Evolutionary conservation across 2,797 vertebrate genomes (phyloP).

Genomic region (Smutsia temminckii): DNA sequence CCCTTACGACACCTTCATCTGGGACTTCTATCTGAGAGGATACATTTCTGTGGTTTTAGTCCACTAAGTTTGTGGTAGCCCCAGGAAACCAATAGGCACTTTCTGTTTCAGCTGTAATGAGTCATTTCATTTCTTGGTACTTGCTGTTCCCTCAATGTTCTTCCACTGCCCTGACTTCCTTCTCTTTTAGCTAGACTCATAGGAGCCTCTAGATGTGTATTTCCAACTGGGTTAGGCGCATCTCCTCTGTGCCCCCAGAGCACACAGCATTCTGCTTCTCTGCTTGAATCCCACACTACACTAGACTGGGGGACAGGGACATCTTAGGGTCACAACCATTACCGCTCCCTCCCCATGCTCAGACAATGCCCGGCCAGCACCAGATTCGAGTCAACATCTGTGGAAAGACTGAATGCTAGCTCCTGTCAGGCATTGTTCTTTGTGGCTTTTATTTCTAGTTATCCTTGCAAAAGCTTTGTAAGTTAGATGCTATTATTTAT

Average conservation of each 20-base stretch:
- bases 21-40: not conserved
- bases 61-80: not conserved
- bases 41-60: not conserved
- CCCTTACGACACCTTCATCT: not conserved
- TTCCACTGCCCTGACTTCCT: not conserved
- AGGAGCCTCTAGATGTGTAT: not conserved
- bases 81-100: not conserved
- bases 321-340: too few species aligned
- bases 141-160: not conserved
- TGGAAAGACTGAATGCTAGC: accelerated
- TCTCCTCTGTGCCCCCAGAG: not conserved
- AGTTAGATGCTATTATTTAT: not conserved
- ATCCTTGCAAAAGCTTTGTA: not conserved
- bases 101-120: not conserved
- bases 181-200: not conserved
- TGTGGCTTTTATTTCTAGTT: not conserved
- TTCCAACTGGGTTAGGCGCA: not conserved
- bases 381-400: not conserved
- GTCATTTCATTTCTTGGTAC: not conserved
- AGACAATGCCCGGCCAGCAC: not conserved
- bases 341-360: not conserved
- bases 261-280: not conserved
- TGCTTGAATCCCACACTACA: not conserved
- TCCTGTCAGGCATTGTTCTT: not conserved
- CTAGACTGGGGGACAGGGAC: not conserved